phyloP scores from a whole-genome alignment of 2,888 invertebrate species.

The Petrolisthes manimaculis region DNA sequence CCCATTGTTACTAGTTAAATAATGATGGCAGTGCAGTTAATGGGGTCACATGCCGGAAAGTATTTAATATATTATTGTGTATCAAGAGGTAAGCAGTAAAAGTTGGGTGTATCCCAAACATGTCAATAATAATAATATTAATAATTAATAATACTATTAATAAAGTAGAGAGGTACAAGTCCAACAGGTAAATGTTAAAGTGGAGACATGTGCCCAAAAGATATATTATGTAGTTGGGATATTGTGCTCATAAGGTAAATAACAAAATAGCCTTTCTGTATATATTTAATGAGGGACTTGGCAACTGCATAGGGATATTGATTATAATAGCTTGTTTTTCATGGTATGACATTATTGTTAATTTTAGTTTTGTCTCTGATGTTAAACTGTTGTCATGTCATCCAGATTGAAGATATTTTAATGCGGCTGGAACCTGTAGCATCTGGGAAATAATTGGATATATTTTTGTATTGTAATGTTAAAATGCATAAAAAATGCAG shows the following conservation, averaged over 20 bases:
- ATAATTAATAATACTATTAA: neutral
- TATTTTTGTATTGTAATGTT: too few species aligned
- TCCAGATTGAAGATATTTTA: too few species aligned
- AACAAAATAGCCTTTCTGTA: neutral
- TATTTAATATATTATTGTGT: neutral
- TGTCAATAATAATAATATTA: neutral
- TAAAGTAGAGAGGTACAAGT: neutral
- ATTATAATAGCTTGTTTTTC: neutral
- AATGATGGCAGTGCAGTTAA: neutral
- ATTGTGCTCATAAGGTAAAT: neutral
- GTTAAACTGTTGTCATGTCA: too few species aligned
- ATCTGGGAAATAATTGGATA: too few species aligned
- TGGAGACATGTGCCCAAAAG: neutral
- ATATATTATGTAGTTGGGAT: neutral
- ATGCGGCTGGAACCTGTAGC: too few species aligned
- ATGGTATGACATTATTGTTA: neutral
- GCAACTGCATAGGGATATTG: neutral
- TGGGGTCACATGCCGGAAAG: neutral
- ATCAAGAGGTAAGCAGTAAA: neutral
- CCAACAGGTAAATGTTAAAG: neutral
- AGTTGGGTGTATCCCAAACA: neutral
- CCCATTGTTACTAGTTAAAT: neutral
- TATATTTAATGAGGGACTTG: neutral
- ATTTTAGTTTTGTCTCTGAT: neutral
- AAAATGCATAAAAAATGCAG: too few species aligned